Evolutionary conservation across 2,888 invertebrate genomes (phyloP).

Genomic region (Agrypnus murinus): DNA sequence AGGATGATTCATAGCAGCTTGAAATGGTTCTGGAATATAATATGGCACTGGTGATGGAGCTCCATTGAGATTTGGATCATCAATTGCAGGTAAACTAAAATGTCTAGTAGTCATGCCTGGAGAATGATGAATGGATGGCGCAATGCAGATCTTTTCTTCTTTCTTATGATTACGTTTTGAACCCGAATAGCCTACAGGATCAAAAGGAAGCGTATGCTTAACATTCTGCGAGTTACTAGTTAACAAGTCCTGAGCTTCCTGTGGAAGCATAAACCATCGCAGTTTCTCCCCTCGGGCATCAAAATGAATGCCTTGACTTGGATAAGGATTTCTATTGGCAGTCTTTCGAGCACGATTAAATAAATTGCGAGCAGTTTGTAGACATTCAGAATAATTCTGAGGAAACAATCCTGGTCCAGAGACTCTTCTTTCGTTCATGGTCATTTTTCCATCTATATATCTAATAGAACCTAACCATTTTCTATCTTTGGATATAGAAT

Average conservation of each 20-base stretch:
- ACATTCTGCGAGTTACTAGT: slow-evolving; percentile 84
- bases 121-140: slow-evolving; percentile 72
- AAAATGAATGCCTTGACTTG: slow-evolving; percentile 84
- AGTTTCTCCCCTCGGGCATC: slow-evolving; percentile 80
- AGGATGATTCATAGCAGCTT: slow-evolving; percentile 59
- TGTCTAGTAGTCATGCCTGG: slow-evolving; percentile 76
- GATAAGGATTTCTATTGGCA: slow-evolving; percentile 82
- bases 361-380: slow-evolving; percentile 85
- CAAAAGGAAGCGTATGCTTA: slow-evolving; percentile 85
- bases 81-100: slow-evolving; percentile 81
- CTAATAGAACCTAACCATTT: slow-evolving; percentile 87
- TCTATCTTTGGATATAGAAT: slow-evolving; percentile 85
- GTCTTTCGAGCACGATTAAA: slow-evolving; percentile 85
- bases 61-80: slow-evolving; percentile 71
- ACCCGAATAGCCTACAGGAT: slow-evolving; percentile 76
- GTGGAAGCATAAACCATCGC: slow-evolving; percentile 92
- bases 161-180: slow-evolving; percentile 57
- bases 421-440: slow-evolving; percentile 80
- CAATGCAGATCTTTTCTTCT: slow-evolving; percentile 49
- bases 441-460: slow-evolving; percentile 81
- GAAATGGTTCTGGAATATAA: slow-evolving; percentile 65
- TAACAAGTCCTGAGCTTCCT: slow-evolving; percentile 87
- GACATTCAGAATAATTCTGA: slow-evolving; percentile 83
- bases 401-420: slow-evolving; percentile 84
- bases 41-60: slow-evolving; percentile 69